phyloP scores from a whole-genome alignment of 2,113 vertebrate genomes.

The Ochotona curzoniae region DNA sequence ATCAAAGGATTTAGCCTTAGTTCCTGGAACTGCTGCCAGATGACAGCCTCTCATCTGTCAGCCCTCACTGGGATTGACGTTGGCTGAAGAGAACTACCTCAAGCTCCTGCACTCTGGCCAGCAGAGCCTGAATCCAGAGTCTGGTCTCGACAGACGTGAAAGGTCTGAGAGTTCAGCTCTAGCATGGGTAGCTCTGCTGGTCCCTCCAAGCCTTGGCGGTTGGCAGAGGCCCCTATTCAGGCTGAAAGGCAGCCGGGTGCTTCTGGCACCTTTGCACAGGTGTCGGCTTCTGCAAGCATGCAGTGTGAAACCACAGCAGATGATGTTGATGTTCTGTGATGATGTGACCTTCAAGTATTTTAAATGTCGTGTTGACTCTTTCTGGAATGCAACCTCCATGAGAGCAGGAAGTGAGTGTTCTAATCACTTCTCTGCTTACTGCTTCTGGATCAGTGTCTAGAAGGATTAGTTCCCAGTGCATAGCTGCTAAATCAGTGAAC shows the following conservation, averaged over 20 bases:
- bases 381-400: background rate
- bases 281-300: background rate
- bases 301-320: background rate
- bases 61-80: background rate
- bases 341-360: background rate
- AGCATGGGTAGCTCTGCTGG: background rate
- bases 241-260: background rate
- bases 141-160: background rate
- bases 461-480: background rate
- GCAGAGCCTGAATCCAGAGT: background rate
- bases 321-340: background rate
- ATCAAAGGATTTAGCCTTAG: background rate
- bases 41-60: background rate
- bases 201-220: background rate
- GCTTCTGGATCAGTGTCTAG: background rate
- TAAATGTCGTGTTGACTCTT: background rate
- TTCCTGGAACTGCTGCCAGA: background rate
- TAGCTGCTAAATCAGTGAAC: background rate
- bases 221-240: background rate
- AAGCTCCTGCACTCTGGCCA: background rate
- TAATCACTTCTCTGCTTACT: background rate
- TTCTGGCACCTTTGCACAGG: background rate
- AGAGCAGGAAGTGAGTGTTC: background rate
- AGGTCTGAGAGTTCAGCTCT: background rate
- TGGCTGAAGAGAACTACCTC: constrained; percentile 16